Conservation (phyloP, 2,888 invertebrate species). For the Tetragonula carbonaria region DNA sequence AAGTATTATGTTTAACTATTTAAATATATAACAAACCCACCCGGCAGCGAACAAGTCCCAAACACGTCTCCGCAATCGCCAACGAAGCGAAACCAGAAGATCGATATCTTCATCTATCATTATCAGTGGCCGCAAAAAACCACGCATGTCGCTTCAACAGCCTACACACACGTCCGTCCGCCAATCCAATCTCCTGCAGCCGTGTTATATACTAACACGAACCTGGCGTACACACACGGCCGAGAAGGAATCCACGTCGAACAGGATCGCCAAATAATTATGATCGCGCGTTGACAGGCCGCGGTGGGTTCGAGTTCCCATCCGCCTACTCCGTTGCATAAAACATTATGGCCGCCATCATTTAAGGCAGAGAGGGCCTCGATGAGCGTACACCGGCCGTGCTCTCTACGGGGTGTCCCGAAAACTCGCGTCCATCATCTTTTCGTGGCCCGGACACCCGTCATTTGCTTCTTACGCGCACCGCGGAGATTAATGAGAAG, state of each 20-base stretch:
- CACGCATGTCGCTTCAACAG: background rate
- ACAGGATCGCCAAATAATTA: conserved; percentile 72
- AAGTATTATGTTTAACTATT: background rate
- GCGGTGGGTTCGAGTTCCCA: conserved; percentile 70
- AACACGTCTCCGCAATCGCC: background rate
- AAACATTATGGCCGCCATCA: conserved; percentile 80
- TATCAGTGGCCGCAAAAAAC: background rate
- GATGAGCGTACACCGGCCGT: conserved; percentile 62
- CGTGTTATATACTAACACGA: background rate
- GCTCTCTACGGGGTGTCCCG: conserved; percentile 76
- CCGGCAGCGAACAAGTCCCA: background rate
- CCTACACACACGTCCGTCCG: background rate
- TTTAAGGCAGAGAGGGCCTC: conserved; percentile 66
- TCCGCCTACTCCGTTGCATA: conserved; percentile 75
- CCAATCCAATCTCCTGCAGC: background rate
- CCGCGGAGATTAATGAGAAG: conserved; percentile 69
- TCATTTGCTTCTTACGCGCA: conserved; percentile 69
- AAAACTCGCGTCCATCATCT: conserved; percentile 71
- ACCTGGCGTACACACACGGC: background rate
- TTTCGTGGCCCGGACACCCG: conserved; percentile 60
- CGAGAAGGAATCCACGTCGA: conserved; percentile 31
- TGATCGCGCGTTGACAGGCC: conserved; percentile 79
- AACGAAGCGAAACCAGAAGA: background rate
- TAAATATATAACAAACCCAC: background rate
- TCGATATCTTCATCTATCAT: conserved; percentile 16